Percentiles rank a stretch among this genome's conserved stretches.
Conservation (phyloP, 1,140 invertebrate genomes). For the Oedothorax gibbosus region DNA sequence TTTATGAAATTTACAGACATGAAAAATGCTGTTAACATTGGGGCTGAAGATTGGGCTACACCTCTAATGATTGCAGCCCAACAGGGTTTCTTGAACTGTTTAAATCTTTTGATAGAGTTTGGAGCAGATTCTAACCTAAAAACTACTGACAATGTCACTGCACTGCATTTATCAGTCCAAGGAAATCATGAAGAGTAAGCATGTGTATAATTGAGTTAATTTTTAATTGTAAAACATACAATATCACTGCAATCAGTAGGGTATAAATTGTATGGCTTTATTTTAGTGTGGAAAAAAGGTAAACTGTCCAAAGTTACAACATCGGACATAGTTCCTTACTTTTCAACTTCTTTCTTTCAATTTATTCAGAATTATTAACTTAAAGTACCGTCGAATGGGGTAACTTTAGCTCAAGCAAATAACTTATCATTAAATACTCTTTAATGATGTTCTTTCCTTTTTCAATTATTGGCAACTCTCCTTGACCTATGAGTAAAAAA, state of each 20-base stretch:
- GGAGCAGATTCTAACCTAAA: constrained; percentile 67
- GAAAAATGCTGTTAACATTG: constrained; percentile 64
- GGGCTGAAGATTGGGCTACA: constrained; percentile 67
- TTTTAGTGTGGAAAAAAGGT: too few relatives aligned
- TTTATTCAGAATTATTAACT: too few relatives aligned
- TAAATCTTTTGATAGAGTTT: constrained; percentile 65
- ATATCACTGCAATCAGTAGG: neutral
- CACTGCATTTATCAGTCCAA: constrained; percentile 67
- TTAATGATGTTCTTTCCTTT: too few relatives aligned
- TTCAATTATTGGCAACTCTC: too few relatives aligned
- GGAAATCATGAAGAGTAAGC: constrained; percentile 64
- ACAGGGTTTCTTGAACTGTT: constrained; percentile 66
- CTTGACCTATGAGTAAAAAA: too few relatives aligned
- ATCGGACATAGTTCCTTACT: too few relatives aligned
- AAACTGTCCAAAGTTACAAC: neutral
- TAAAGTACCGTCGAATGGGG: too few relatives aligned
- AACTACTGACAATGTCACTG: constrained; percentile 65
- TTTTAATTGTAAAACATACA: neutral
- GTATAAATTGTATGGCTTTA: too few relatives aligned
- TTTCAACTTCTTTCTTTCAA: too few relatives aligned
- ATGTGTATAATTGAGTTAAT: neutral
- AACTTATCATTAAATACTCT: too few relatives aligned
- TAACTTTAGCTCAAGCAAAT: too few relatives aligned
- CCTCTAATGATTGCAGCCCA: constrained; percentile 69
- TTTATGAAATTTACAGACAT: constrained; percentile 12